A percentile compares a stretch with the other conserved stretches of the same genome.
Conservation (phyloP, 2,113 vertebrate species). For the Azemiops feae region DNA sequence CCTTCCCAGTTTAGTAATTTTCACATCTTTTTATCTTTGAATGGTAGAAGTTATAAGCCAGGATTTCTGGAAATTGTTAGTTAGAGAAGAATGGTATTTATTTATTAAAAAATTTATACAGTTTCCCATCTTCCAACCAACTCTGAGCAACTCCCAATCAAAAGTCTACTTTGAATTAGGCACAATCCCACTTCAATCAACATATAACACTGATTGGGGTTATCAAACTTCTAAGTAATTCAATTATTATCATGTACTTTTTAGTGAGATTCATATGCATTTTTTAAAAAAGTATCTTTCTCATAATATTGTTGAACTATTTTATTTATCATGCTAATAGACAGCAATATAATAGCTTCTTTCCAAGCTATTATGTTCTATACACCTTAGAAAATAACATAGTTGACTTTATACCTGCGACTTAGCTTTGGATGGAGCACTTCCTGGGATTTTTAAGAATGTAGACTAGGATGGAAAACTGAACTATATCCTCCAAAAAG, state of each 20-base stretch:
- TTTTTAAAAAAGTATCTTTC: not conserved
- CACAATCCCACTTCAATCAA: not conserved
- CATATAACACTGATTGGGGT: not conserved
- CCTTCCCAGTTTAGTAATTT: not conserved
- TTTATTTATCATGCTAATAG: not conserved
- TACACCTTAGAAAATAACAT: not conserved
- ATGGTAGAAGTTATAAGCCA: not conserved
- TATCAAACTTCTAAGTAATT: not conserved
- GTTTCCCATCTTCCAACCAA: not conserved
- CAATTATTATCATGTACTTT: not conserved
- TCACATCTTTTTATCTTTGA: not conserved
- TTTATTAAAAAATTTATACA: not conserved
- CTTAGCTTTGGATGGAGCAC: not conserved
- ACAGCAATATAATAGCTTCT: not conserved
- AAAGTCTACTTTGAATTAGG: not conserved
- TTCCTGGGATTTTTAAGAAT: not conserved
- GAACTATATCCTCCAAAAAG: not conserved
- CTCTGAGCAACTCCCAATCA: not conserved
- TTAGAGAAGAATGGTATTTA: not conserved
- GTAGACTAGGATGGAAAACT: not conserved
- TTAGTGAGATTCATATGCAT: not conserved
- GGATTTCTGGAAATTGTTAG: not conserved
- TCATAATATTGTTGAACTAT: not conserved
- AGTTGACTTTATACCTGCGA: not conserved
- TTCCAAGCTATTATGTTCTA: not conserved